A percentile compares a stretch with the other conserved stretches of the same genome.
These are phyloP conservation scores for Coreoperca whiteheadi DNA, from an alignment of 2,113 vertebrate genomes.

Conservation along the genomic window DNA sequence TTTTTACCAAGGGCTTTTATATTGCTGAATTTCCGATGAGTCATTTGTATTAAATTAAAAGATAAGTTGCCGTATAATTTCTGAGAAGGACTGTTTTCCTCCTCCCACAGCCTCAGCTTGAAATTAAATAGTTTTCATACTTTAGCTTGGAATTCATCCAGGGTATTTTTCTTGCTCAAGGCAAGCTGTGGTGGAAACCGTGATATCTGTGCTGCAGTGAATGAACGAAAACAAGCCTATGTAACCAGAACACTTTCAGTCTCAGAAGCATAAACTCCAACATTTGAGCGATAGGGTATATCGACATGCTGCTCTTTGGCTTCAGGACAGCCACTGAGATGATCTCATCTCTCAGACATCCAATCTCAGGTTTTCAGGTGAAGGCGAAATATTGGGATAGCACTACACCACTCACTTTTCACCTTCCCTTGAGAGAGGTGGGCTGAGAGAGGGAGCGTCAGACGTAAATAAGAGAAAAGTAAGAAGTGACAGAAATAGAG, in stretches of 20 bases:
- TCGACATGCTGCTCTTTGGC: slow-evolving; percentile 6
- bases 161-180: slow-evolving; percentile 74
- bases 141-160: slow-evolving; percentile 72
- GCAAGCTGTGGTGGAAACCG: slow-evolving; percentile 53
- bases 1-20: background rate
- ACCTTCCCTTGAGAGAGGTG: slow-evolving; percentile 15
- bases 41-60: background rate
- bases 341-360: slow-evolving; percentile 61
- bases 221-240: slow-evolving; percentile 66
- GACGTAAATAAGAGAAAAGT: slow-evolving; percentile 9
- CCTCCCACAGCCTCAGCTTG: slow-evolving; percentile 32
- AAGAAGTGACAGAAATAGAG: slow-evolving; percentile 34
- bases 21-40: background rate
- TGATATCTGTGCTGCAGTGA: slow-evolving; percentile 40
- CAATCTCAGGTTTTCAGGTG: slow-evolving; percentile 37
- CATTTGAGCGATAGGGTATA: slow-evolving; percentile 25
- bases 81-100: slow-evolving; percentile 1
- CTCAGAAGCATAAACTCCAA: slow-evolving; percentile 20
- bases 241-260: slow-evolving; percentile 57
- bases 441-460: background rate
- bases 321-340: slow-evolving; percentile 13
- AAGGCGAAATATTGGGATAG: slow-evolving; percentile 50
- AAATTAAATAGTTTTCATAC: slow-evolving; percentile 74
- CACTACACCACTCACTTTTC: slow-evolving; percentile 31
- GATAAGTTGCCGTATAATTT: background rate